Base-by-base conservation (phyloP, 2,797 vertebrate species). In the Netta rufina region DNA sequence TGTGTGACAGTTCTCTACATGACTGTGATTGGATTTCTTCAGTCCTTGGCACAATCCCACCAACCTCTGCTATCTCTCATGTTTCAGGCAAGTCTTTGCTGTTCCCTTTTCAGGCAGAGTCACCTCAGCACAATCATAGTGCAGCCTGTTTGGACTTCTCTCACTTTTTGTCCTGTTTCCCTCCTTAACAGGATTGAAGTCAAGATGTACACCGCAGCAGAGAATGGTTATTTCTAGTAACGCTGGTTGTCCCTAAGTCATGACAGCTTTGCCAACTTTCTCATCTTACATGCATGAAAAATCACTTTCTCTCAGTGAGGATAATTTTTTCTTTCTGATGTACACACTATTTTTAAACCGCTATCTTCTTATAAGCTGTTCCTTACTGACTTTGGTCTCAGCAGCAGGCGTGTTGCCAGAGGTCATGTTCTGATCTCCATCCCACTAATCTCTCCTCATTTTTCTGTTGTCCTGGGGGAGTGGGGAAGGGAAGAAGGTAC, bases 1-100 rank as follows among this genome's bases (percentile, higher is more conserved):
- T 58, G 71, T 71, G 82, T 89, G 90, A 82, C 74, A 62, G 62
- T 75, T 84, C 78, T 87, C 69, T 62, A 3, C 28, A 22, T 81
- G 69, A 62, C 53, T 47, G 49, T 43, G 84, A 94, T 89, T 92
- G 74, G 58, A 87, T 95, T 90, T 94, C 86, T 89, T 89, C 84
- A 80, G 74, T 80, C 38, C 62, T 90, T 85, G 86, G 77, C 72
- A 95, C 84, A 92, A 61, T 69, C 65, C 43, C 91, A 83, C 76
- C 67, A 76, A 4, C 51, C 56, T 80, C 78, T 75, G 78, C 28
- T 85, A 87, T 84, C 87, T 92, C 71, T 64, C 20, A 10, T 7
- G 11, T 81, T 92, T 91, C 87, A 92, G 80, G 69, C 74, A 89
- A 89, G 62, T 21, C 49, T 86, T 58, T 58, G 27, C 65, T 82